phyloP scores from a whole-genome alignment of 30 jellyfish, hydroid and myxozoan species.

The Pseudorhiza aurosa region DNA sequence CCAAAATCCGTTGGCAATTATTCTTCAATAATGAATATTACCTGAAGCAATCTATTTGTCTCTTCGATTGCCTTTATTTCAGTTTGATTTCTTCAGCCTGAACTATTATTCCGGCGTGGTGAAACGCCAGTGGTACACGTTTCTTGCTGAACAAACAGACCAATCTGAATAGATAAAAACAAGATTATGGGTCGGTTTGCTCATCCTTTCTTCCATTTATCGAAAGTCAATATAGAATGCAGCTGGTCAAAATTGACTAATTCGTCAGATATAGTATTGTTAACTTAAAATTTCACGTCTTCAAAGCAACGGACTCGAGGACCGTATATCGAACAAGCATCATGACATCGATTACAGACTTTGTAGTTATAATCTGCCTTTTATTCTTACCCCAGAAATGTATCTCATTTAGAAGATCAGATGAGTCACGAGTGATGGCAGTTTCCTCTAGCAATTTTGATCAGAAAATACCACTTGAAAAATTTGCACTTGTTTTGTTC shows the following conservation, averaged over 20 bases:
- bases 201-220: not conserved
- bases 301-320: no score
- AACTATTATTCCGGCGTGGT: no score
- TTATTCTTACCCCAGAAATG: constrained; percentile 1
- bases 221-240: not conserved
- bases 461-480: constrained; percentile 42
- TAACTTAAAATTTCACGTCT: no score
- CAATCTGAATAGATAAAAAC: not conserved
- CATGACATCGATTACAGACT: not conserved
- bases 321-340: no score
- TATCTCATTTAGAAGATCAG: constrained; percentile 37
- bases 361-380: not conserved
- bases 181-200: not conserved
- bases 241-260: not conserved
- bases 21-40: no score
- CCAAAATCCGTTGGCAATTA: no score
- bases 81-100: no score
- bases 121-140: not conserved
- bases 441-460: constrained; percentile 65
- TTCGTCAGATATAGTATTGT: not conserved
- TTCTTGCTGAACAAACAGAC: not conserved
- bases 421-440: constrained; percentile 9
- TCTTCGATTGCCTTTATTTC: no score
- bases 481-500: constrained; percentile 77
- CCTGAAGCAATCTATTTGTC: no score